phyloP scores from a whole-genome alignment of 1,140 invertebrate genomes.

The Drosophila suzukii region DNA sequence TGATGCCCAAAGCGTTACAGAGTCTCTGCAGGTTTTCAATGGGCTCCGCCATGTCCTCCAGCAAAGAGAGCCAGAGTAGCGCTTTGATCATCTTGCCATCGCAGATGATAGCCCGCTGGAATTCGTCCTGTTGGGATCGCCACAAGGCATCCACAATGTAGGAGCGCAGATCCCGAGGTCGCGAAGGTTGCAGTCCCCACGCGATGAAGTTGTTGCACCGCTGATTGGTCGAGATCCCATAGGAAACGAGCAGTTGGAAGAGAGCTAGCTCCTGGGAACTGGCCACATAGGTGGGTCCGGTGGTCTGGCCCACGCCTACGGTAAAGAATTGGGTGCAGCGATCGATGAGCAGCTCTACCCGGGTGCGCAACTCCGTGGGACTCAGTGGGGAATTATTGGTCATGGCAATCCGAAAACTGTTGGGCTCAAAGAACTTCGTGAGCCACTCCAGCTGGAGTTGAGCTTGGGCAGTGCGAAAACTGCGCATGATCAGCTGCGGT shows the following conservation, averaged over 20 bases:
- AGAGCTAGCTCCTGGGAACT: conserved; percentile 68
- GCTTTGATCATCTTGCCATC: conserved; percentile 83
- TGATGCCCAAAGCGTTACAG: conserved; percentile 67
- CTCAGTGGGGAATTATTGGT: conserved; percentile 52
- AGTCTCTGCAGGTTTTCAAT: conserved; percentile 66
- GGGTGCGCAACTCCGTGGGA: conserved; percentile 59
- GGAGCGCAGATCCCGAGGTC: conserved; percentile 65
- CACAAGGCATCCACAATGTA: conserved; percentile 76
- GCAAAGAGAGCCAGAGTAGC: conserved; percentile 69
- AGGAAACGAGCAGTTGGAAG: conserved; percentile 73
- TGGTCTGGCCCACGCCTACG: conserved; percentile 32
- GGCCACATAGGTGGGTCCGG: conserved; percentile 54
- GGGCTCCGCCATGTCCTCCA: conserved; percentile 68
- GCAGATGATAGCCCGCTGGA: conserved; percentile 65
- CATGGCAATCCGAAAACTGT: conserved; percentile 38
- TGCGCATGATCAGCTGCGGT: conserved; percentile 58
- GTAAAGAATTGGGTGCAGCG: conserved; percentile 78
- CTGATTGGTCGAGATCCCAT: conserved; percentile 76
- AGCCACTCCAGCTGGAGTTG: conserved; percentile 72
- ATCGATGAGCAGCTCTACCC: conserved; percentile 77
- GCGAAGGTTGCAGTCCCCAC: conserved; percentile 78
- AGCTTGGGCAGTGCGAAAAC: conserved; percentile 72
- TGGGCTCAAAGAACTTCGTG: conserved; percentile 68
- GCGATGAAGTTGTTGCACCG: conserved; percentile 80
- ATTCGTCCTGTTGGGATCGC: conserved; percentile 66